These are phyloP conservation scores for Syrista parreyssii DNA, from an alignment of 2,888 invertebrate genomes.

Conservation along the genomic window DNA sequence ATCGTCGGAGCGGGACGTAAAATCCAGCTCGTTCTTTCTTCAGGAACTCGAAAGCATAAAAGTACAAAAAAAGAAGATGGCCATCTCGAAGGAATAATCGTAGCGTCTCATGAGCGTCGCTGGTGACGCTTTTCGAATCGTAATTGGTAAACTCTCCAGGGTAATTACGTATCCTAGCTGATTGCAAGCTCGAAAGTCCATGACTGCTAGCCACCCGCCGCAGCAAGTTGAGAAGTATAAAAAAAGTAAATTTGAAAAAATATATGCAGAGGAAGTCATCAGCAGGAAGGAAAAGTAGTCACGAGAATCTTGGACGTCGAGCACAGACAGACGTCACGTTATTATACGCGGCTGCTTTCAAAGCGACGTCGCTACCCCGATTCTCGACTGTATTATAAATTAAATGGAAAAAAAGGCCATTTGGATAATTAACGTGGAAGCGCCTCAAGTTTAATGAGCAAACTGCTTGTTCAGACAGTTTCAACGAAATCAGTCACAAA, in stretches of 20 bases:
- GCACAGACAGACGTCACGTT: neutral
- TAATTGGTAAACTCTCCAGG: neutral
- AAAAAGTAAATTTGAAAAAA: neutral
- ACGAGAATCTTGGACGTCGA: neutral
- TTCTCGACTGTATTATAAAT: neutral
- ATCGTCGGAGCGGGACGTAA: neutral
- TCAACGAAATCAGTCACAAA: neutral
- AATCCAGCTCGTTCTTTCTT: neutral
- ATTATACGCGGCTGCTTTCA: neutral
- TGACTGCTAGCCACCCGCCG: neutral
- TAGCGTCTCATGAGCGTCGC: neutral
- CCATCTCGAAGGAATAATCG: neutral
- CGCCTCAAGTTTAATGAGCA: slow-evolving; percentile 36
- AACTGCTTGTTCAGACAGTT: slow-evolving; percentile 16
- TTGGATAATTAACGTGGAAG: slow-evolving; percentile 34
- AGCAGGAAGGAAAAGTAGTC: neutral
- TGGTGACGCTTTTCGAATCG: neutral
- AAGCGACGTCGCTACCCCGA: neutral
- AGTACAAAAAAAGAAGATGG: neutral
- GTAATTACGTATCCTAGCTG: neutral
- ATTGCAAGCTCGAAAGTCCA: neutral
- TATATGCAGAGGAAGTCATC: neutral
- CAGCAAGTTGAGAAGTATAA: neutral
- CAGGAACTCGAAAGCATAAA: neutral
- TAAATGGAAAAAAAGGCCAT: slow-evolving; percentile 12